Conservation (phyloP, 2,113 vertebrate genomes). For the Ariopsis seemanni region DNA sequence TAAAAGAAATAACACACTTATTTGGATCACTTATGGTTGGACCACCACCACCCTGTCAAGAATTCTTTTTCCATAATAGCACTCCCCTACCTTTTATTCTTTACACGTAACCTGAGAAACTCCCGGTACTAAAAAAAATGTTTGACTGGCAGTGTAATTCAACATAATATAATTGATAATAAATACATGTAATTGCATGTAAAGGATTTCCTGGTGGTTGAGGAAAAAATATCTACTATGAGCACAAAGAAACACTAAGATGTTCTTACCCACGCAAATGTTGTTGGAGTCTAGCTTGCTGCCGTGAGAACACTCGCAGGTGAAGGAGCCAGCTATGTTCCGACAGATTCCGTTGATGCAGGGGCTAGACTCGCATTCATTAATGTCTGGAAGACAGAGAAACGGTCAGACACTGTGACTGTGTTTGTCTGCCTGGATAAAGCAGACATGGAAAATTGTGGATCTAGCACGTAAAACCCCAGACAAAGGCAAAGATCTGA, state of each 20-base stretch:
- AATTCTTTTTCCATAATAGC: not conserved
- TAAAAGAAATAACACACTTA: not conserved
- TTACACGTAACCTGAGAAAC: not conserved
- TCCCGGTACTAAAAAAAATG: not conserved
- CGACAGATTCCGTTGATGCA: slow-evolving; percentile 87
- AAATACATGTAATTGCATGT: not conserved
- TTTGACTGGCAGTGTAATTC: not conserved
- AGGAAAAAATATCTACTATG: not conserved
- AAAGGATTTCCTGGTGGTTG: not conserved
- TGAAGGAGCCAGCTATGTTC: slow-evolving; percentile 86
- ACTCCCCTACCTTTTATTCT: not conserved
- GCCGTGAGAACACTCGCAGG: slow-evolving; percentile 87
- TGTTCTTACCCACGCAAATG: slow-evolving; percentile 86
- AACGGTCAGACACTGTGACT: slow-evolving; percentile 29
- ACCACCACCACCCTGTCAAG: not conserved
- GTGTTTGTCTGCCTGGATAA: slow-evolving; percentile 30
- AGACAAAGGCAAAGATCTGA: not conserved
- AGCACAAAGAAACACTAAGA: not conserved
- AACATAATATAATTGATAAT: not conserved
- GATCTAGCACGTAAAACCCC: not conserved
- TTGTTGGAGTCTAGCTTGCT: slow-evolving; percentile 88
- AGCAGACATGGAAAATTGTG: not conserved
- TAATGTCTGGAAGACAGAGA: slow-evolving; percentile 79
- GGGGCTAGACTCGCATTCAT: slow-evolving; percentile 86
- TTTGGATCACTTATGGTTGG: not conserved